Evolutionary conservation across 2,113 vertebrate genomes (phyloP), one percentile per base, ranked within the genome.

Genomic region (Onychorhynchus coronatus): DNA sequence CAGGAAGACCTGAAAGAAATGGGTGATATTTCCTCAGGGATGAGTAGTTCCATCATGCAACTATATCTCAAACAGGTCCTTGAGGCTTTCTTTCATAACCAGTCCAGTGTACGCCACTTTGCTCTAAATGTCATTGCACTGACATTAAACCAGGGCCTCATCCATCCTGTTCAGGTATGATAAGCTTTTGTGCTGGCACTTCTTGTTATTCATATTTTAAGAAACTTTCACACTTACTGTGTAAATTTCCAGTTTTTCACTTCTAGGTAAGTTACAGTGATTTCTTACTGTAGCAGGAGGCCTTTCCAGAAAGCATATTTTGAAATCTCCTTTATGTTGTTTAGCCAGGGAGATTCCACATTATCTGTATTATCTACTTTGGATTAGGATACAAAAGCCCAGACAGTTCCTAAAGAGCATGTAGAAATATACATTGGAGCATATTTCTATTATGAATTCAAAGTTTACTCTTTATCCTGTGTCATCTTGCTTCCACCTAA

Each of bases 31-130:
- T 99, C 99, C 93, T 99, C 99, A 84, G 99, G 99, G 93, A 99
- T 99, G 99, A 99, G 99, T 97, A 99, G 99, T 98, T 99, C 99
- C 96, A 99, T 99, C 96, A 99, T 99, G 99, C 99, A 99, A 97
- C 99, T 99, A 33, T 99, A 99, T 98, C 98, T 99, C 91, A 99
- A 99, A 98, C 99, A 99, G 97, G 99, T 99, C 97, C 98, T 99
- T 95, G 99, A 99, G 98, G 99, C 99, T 6, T 99, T 99, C 97
- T 99, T 99, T 97, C 99, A 99, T 97, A 98, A 95, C 24, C 99
- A 99, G 83, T 99, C 99, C 95, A 99, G 98, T n/a, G 99, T 99
- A 63, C 98, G 99, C 85, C 99, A 99, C 97, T 99, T 99, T 97
- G 99, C 99, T 95, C 99, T 99, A 91, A 99, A 99, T 96, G 99